Evolutionary conservation across 2,113 vertebrate genomes (phyloP), one percentile per base, ranked within the genome.

Genomic region (Ibidorhyncha struthersii): DNA sequence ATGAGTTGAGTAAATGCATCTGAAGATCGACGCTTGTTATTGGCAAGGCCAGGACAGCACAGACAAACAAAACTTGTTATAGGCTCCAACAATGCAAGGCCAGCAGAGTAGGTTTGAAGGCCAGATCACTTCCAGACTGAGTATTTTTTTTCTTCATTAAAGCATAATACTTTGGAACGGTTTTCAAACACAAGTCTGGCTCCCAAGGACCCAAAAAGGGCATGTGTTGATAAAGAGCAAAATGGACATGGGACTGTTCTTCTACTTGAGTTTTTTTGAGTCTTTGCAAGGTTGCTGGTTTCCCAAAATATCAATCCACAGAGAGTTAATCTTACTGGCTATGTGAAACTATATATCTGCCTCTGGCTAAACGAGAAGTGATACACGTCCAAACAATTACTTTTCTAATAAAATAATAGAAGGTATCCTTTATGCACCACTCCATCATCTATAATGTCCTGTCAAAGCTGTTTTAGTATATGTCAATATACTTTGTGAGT

Each of bases 361-460:
- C 84, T 86, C 71, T 52, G 74, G 79, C 78, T 90, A 82, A 95
- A 85, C 45, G 58, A 66, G 70, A 88, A 93, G 74, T 50, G 82
- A 94, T 87, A 89, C 41, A 69, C 59, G 84, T 86, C 83, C 91
- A 94, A 96, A 83, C 82, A 89, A 90, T 65, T 61, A 43, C 66
- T 95, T 96, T 81, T 83, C 63, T 81, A 93, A 87, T 70, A 59
- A 92, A 96, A 88, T 82, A 90, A 62, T 77, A 66, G 62, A 77
- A 73, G 41, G 22, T 65, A 61, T 85, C 62, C 53, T 91, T 94
- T 36, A 80, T 2, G 3, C 49, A 74, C 20, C 58, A 91, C 87
- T 93, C 56, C 78, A 91, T 85, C 90, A 82, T 34, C 53, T 69
- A 26, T 67, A 82, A 49, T 6, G 8, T 69, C 70, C 62, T 58